Percentiles rank a stretch among this genome's conserved stretches.
Conservation (phyloP, 2,797 vertebrate genomes). For the Lacerta bilineata region DNA sequence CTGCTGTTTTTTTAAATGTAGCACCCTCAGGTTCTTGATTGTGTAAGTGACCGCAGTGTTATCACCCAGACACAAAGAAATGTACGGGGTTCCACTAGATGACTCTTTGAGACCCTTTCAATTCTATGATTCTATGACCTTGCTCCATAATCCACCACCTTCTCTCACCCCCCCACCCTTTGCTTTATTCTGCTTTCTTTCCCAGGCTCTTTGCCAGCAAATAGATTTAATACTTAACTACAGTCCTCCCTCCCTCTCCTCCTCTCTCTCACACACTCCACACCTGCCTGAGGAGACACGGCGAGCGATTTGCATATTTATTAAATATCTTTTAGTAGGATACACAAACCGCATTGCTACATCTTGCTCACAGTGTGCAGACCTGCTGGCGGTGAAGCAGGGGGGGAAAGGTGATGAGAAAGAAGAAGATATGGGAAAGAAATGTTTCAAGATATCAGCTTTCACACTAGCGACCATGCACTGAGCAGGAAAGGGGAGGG, state of each 20-base stretch:
- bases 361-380: slow-evolving; percentile 14
- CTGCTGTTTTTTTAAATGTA: too few relatives aligned
- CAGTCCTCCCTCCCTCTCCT: slow-evolving; percentile 36
- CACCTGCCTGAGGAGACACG: slow-evolving; percentile 78
- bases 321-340: slow-evolving; percentile 80
- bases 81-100: background rate
- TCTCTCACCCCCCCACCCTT: background rate
- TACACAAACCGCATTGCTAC: slow-evolving; percentile 68
- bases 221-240: slow-evolving; percentile 71
- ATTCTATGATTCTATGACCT: background rate
- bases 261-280: slow-evolving; percentile 22
- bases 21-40: too few relatives aligned
- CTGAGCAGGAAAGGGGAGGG: background rate
- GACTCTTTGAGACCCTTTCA: background rate
- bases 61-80: too few relatives aligned
- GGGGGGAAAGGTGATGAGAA: background rate
- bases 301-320: slow-evolving; percentile 82
- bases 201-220: slow-evolving; percentile 24
- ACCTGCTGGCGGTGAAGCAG: slow-evolving; percentile 55
- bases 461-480: background rate
- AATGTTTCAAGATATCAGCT: slow-evolving; percentile 14
- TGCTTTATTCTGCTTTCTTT: slow-evolving; percentile 50
- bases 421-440: background rate
- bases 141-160: too few relatives aligned
- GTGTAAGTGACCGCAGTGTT: too few relatives aligned